A percentile compares a stretch with the other conserved stretches of the same genome.
Conservation (phyloP, 2,888 invertebrate species). For the Bellardia pandia region DNA sequence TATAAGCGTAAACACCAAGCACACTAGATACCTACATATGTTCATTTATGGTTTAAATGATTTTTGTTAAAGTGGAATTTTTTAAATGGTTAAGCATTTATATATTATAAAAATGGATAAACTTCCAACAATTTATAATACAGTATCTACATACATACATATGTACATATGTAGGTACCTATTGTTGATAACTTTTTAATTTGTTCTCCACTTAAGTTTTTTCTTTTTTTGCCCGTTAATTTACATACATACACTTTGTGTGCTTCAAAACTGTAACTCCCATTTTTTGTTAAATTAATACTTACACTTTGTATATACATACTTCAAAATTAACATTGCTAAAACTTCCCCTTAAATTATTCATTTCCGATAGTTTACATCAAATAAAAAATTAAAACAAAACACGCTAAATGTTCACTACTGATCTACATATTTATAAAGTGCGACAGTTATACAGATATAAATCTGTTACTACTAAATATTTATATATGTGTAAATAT, state of each 20-base stretch:
- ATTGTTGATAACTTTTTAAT: no score
- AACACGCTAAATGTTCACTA: conserved; percentile 30
- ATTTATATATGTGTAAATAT: not conserved
- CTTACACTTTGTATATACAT: conserved; percentile 23
- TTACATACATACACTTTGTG: conserved; percentile 15
- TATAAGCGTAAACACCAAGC: not conserved
- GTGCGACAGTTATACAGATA: conserved; percentile 37
- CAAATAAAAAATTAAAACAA: not conserved
- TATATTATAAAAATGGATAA: no score
- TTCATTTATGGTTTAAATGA: no score
- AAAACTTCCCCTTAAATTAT: not conserved
- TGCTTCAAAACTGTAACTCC: no score
- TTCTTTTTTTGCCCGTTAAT: no score
- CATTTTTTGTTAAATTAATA: conserved; percentile 24
- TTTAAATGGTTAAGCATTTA: no score
- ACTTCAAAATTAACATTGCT: not conserved
- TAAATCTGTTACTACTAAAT: conserved; percentile 22
- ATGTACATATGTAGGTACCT: no score
- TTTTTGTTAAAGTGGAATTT: no score
- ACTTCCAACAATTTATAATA: no score
- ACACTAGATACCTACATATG: no score
- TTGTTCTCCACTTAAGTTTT: no score
- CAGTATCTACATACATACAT: no score
- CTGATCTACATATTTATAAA: conserved; percentile 59
- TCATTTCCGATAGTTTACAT: conserved; percentile 42